Evolutionary conservation across 2,797 vertebrate species (phyloP).

Genomic region (Leptatherina wallacei): DNA sequence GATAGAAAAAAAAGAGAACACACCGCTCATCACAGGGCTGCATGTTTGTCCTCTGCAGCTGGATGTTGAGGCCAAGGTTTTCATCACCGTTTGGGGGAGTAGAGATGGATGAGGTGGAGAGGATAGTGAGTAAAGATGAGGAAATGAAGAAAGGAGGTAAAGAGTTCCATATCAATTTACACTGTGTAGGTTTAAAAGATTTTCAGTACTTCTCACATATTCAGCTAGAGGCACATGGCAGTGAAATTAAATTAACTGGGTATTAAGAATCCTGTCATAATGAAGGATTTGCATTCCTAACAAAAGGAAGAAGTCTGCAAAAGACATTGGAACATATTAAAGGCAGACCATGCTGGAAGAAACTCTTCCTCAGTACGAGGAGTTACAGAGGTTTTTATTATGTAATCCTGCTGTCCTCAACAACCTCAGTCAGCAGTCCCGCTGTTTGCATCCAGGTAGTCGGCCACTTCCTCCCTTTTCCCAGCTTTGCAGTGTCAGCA

Average conservation of each 20-base stretch:
- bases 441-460: constrained; percentile 66
- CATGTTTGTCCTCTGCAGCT: constrained; percentile 53
- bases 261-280: constrained; percentile 8
- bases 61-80: constrained; percentile 37
- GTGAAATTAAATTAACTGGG: constrained; percentile 3
- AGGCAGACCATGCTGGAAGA: constrained; percentile 18
- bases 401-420: constrained; percentile 63
- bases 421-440: constrained; percentile 67
- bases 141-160: constrained; percentile 10
- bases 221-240: not conserved
- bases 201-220: not conserved
- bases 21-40: constrained; percentile 28
- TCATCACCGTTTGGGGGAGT: constrained; percentile 32
- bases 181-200: constrained; percentile 4
- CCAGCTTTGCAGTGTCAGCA: constrained; percentile 65
- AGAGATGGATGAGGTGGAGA: constrained; percentile 17
- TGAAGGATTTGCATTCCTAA: constrained; percentile 6
- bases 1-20: constrained; percentile 22
- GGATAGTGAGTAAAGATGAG: constrained; percentile 19
- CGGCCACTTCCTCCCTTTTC: constrained; percentile 36
- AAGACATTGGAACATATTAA: not conserved
- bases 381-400: constrained; percentile 57
- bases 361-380: constrained; percentile 28
- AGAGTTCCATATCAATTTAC: constrained; percentile 14
- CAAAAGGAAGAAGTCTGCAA: not conserved